A percentile compares a stretch with the other conserved stretches of the same genome.
Conservation (phyloP, 2,888 invertebrate genomes). For the Chrysotoxum bicinctum region DNA sequence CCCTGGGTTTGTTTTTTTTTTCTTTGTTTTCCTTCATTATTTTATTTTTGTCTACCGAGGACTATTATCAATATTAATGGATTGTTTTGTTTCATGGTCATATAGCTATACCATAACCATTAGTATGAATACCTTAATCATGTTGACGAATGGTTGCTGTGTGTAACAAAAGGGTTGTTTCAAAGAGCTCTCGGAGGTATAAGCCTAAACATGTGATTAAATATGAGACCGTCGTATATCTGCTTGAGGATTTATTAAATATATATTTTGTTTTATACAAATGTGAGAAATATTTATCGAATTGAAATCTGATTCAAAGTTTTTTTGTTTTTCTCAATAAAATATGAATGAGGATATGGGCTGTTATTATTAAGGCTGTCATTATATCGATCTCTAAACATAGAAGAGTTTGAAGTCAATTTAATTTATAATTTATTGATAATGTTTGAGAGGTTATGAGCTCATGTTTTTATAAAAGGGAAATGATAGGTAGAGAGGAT, state of each 20-base stretch:
- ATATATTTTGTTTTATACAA: background rate
- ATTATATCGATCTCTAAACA: background rate
- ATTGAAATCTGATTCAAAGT: background rate
- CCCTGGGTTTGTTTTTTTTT: conserved; percentile 11
- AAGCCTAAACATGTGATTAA: conserved; percentile 24
- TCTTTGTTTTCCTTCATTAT: background rate
- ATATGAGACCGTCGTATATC: background rate
- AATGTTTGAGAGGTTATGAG: background rate
- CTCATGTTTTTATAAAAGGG: background rate
- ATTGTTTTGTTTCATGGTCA: conserved; percentile 23
- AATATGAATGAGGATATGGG: background rate
- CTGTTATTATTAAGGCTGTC: background rate
- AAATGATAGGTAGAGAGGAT: background rate
- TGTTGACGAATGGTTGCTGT: conserved; percentile 17
- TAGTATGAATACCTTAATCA: background rate
- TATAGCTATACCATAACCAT: background rate
- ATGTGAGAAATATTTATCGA: background rate
- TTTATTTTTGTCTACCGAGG: background rate
- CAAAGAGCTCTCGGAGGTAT: conserved; percentile 2
- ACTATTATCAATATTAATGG: conserved; percentile 41
- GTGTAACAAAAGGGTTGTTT: conserved; percentile 30
- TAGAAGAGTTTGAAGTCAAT: background rate
- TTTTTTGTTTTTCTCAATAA: background rate
- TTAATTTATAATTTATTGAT: background rate
- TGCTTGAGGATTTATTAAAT: background rate